Conservation (phyloP, 2,797 vertebrate species). For the Neoniphon sammara region DNA sequence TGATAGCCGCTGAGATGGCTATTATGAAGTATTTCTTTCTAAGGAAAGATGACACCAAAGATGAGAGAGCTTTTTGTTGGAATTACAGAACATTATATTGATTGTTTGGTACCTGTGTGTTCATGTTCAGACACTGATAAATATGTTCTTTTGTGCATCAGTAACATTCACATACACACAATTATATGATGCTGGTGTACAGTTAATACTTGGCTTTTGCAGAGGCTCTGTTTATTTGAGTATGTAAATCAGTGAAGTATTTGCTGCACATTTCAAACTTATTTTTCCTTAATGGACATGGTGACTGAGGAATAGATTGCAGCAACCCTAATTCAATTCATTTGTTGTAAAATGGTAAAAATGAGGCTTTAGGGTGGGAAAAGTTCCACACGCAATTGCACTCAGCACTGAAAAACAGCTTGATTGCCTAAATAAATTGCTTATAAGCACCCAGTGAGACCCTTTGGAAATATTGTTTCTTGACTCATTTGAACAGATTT, state of each 20-base stretch:
- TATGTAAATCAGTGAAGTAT: not conserved
- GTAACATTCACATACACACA: not conserved
- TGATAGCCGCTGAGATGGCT: not conserved
- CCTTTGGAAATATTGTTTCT: conserved; percentile 4
- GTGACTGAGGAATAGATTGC: conserved; percentile 2
- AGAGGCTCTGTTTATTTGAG: not conserved
- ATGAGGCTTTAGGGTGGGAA: not conserved
- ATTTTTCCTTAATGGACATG: not conserved
- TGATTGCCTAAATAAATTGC: conserved; percentile 23
- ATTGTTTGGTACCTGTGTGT: too few relatives aligned
- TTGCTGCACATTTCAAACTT: not conserved
- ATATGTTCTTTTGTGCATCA: not conserved
- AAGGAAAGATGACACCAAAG: too few relatives aligned
- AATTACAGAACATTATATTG: too few relatives aligned
- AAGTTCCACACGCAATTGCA: not conserved
- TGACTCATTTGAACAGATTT: conserved; percentile 11
- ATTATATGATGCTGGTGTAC: not conserved
- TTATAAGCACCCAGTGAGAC: not conserved
- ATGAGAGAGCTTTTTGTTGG: too few relatives aligned
- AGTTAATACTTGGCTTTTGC: not conserved
- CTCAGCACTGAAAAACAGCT: not conserved
- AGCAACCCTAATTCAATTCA: not conserved
- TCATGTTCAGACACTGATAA: too few relatives aligned
- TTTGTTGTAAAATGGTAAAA: conserved; percentile 5
- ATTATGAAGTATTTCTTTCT: not conserved